Evolutionary conservation across 2,888 invertebrate species (phyloP).

Genomic region (Aquatica leii): DNA sequence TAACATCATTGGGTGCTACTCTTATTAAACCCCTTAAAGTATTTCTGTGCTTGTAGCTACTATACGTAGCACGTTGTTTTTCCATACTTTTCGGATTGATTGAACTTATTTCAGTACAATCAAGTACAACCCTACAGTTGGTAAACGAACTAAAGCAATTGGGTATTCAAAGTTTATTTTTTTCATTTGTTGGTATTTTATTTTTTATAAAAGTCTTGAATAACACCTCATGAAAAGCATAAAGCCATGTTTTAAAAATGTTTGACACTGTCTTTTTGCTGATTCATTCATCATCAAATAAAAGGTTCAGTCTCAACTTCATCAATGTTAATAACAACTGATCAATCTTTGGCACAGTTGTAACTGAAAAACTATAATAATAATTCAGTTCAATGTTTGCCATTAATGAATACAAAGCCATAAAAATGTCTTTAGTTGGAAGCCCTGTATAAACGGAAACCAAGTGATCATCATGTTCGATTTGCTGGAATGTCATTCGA

Average conservation of each 20-base stretch:
- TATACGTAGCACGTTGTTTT: slow-evolving; percentile 24
- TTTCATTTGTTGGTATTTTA: background rate
- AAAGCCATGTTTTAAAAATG: background rate
- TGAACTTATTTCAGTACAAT: slow-evolving; percentile 20
- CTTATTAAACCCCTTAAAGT: slow-evolving; percentile 42
- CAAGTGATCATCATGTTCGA: no score
- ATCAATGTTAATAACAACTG: no score
- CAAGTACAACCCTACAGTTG: background rate
- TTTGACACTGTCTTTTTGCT: background rate
- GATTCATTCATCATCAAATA: no score
- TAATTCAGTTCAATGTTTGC: no score
- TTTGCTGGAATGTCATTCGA: no score
- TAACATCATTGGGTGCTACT: slow-evolving; percentile 46
- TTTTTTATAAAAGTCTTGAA: background rate
- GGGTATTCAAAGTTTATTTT: background rate
- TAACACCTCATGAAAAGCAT: background rate
- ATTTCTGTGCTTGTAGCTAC: slow-evolving; percentile 12
- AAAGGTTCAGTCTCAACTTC: no score
- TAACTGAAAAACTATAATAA: no score
- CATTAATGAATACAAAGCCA: no score
- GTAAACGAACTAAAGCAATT: background rate
- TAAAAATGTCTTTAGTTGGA: no score
- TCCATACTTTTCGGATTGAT: slow-evolving; percentile 33
- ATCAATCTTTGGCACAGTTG: no score
- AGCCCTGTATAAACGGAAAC: no score